Percentiles rank a stretch among this genome's conserved stretches.
These are phyloP conservation scores for Hypolimnas misippus DNA, from an alignment of 2,888 invertebrate species.

Conservation along the genomic window DNA sequence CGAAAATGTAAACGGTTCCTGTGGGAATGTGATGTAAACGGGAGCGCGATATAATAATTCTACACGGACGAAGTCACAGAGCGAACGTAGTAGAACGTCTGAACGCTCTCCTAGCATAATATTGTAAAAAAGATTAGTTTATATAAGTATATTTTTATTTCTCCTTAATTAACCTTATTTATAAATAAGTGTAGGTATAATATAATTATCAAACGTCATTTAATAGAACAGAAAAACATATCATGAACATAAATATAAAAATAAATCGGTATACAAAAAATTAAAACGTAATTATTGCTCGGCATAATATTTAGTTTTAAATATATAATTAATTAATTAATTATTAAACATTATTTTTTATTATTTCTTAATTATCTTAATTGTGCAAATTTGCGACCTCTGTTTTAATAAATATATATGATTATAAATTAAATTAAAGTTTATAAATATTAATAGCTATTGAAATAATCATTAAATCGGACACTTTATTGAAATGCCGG, in stretches of 20 bases:
- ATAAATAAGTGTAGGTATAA: too few relatives aligned
- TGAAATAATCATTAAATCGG: constrained; percentile 22
- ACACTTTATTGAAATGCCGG: constrained; percentile 26
- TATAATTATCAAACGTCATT: too few relatives aligned
- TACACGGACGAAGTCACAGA: too few relatives aligned
- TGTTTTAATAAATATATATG: not conserved
- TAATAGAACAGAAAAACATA: too few relatives aligned
- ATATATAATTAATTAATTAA: not conserved
- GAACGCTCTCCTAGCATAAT: too few relatives aligned
- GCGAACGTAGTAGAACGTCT: too few relatives aligned
- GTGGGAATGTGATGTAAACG: too few relatives aligned
- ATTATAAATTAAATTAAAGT: constrained; percentile 16
- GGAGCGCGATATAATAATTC: too few relatives aligned
- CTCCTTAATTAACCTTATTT: too few relatives aligned
- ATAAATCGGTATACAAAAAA: not conserved
- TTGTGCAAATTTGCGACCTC: not conserved
- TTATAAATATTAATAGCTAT: constrained; percentile 27
- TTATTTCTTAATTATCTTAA: constrained; percentile 8
- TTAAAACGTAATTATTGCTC: not conserved
- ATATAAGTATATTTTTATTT: too few relatives aligned
- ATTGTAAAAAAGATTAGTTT: too few relatives aligned
- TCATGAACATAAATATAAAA: not conserved
- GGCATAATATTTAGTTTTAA: not conserved
- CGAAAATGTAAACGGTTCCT: too few relatives aligned
- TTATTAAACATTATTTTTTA: not conserved